Percentiles rank a stretch among this genome's conserved stretches.
Conservation (phyloP, 2,113 vertebrate genomes). For the Polypterus senegalus region DNA sequence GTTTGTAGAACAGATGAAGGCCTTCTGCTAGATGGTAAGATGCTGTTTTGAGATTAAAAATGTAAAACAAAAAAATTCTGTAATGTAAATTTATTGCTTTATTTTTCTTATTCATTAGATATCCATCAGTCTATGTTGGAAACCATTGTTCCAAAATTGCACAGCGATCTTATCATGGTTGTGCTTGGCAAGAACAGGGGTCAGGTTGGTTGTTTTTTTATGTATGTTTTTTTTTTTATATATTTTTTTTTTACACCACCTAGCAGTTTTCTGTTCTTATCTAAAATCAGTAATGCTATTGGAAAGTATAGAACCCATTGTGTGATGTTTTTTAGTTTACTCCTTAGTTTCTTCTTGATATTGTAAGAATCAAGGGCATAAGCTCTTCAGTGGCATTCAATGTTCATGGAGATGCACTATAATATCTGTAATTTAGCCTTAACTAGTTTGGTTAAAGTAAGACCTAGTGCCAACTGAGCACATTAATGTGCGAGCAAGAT, state of each 20-base stretch:
- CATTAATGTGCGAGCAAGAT: too few species aligned
- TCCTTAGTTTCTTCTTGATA: neutral
- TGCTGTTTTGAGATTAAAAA: neutral
- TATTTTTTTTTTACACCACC: neutral
- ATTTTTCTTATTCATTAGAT: constrained; percentile 29
- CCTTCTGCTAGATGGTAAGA: constrained; percentile 63
- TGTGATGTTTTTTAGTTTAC: neutral
- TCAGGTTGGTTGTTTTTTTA: constrained; percentile 42
- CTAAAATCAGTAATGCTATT: neutral
- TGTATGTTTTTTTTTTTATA: neutral
- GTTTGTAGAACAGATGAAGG: constrained; percentile 76
- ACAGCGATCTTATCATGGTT: constrained; percentile 59
- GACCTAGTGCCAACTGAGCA: too few species aligned
- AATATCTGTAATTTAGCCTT: too few species aligned
- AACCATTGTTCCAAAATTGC: constrained; percentile 68
- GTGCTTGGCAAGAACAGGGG: constrained; percentile 64
- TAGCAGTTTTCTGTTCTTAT: neutral
- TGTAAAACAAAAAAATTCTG: neutral
- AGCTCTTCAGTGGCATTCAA: neutral
- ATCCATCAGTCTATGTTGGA: constrained; percentile 70
- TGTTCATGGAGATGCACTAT: neutral
- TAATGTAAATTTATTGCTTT: neutral
- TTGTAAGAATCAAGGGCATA: too few species aligned
- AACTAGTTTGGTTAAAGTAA: too few species aligned
- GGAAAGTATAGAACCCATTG: neutral